A percentile compares a stretch with the other conserved stretches of the same genome.
Evolutionary conservation across 1,140 invertebrate species (phyloP).

Genomic region (Chelonus insularis): DNA sequence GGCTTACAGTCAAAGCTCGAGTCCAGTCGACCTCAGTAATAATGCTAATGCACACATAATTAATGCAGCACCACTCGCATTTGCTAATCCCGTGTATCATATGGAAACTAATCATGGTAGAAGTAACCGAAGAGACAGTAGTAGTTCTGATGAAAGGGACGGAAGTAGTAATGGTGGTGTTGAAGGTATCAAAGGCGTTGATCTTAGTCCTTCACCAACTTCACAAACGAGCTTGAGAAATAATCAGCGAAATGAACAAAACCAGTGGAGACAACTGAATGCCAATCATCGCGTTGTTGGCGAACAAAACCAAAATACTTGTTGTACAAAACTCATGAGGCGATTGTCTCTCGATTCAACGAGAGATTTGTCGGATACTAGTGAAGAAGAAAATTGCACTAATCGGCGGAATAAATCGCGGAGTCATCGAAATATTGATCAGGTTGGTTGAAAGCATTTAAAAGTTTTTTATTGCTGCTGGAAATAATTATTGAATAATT

Average conservation of each 20-base stretch:
- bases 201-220: conserved; percentile 54
- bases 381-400: conserved; percentile 60
- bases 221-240: conserved; percentile 53
- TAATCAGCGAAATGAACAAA: conserved; percentile 60
- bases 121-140: conserved; percentile 50
- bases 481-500: conserved; percentile 12
- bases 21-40: conserved; percentile 76
- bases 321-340: conserved; percentile 58
- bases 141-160: conserved; percentile 60
- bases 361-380: conserved; percentile 71
- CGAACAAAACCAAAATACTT: conserved; percentile 50
- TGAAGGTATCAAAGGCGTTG: conserved; percentile 51
- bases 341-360: conserved; percentile 73
- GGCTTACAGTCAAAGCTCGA: conserved; percentile 86
- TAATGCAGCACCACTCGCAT: conserved; percentile 72
- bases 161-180: conserved; percentile 46
- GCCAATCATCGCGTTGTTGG: conserved; percentile 42
- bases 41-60: conserved; percentile 61
- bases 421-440: conserved; percentile 68
- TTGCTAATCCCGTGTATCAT: conserved; percentile 85
- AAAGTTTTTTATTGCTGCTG: conserved; percentile 3
- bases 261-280: conserved; percentile 50
- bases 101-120: conserved; percentile 61
- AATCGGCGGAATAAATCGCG: conserved; percentile 60
- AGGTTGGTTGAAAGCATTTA: conserved; percentile 56